A percentile compares a stretch with the other conserved stretches of the same genome.
phyloP scores from a whole-genome alignment of 2,797 vertebrate species.

The Morelia viridis region DNA sequence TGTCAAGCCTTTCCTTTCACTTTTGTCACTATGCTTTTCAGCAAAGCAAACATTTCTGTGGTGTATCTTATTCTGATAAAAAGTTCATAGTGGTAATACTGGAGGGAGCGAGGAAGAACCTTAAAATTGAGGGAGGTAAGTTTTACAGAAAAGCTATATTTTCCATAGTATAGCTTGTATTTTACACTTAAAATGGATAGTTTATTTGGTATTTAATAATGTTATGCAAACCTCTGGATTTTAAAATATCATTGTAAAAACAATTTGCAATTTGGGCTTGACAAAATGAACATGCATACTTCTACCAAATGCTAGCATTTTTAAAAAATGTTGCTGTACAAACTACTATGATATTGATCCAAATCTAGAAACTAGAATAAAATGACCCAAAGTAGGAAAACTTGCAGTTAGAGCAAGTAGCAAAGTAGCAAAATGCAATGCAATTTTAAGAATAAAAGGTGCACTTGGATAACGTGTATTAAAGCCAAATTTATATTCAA shows the following conservation, averaged over 20 bases:
- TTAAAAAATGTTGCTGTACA: not conserved
- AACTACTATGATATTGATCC: not conserved
- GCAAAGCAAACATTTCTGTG: not conserved
- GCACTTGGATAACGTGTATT: not conserved
- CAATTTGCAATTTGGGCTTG: not conserved
- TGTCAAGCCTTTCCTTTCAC: not conserved
- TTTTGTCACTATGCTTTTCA: not conserved
- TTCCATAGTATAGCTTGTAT: not conserved
- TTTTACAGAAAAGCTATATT: not conserved
- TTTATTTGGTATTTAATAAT: not conserved
- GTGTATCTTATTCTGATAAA: not conserved
- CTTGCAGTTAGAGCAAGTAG: not conserved
- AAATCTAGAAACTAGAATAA: not conserved
- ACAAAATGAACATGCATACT: not conserved
- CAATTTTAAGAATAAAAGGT: not conserved
- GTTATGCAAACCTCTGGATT: not conserved
- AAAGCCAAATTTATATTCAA: not conserved
- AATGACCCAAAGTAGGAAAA: not conserved
- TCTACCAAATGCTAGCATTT: not conserved
- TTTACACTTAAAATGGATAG: not conserved
- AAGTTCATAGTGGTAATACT: not conserved
- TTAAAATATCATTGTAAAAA: not conserved
- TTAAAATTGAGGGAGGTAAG: not conserved
- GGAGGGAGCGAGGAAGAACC: not conserved
- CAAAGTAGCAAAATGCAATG: not conserved